These are phyloP conservation scores for Sebastolobus alascanus DNA, from an alignment of 2,797 vertebrate species.

Conservation along the genomic window DNA sequence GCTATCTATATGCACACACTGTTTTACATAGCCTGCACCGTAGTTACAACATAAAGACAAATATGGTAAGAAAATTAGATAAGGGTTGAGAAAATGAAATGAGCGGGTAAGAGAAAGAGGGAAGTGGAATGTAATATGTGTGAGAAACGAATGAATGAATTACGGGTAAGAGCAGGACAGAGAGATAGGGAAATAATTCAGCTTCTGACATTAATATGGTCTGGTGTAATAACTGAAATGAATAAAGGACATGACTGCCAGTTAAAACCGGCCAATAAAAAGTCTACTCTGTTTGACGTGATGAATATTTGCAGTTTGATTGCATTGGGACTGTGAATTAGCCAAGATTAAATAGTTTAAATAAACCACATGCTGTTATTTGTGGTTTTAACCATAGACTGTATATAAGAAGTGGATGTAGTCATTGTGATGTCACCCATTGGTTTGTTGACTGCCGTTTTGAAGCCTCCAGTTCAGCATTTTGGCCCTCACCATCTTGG, in stretches of 20 bases:
- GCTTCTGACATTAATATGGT: conserved; percentile 1
- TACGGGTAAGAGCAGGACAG: conserved; percentile 3
- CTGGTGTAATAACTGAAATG: neutral
- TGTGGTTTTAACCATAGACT: neutral
- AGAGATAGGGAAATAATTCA: conserved; percentile 17
- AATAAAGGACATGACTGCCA: neutral
- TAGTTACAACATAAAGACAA: conserved; percentile 47
- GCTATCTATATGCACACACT: conserved; percentile 75
- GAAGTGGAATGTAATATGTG: neutral
- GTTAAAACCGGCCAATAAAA: neutral
- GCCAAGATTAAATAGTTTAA: neutral
- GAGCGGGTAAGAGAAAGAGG: neutral
- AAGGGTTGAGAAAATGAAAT: conserved; percentile 28
- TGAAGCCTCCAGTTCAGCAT: too few species aligned
- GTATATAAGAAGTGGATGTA: too few species aligned
- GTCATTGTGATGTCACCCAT: too few species aligned
- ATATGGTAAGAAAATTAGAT: conserved; percentile 29
- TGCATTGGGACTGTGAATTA: neutral
- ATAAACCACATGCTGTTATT: neutral
- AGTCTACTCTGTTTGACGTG: neutral
- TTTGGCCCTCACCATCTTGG: too few species aligned
- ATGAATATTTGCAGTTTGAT: neutral
- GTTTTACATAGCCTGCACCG: conserved; percentile 17
- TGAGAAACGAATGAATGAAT: conserved; percentile 19
- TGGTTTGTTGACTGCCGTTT: too few species aligned